Percentiles rank a stretch among this genome's conserved stretches.
phyloP scores from a whole-genome alignment of 2,113 vertebrate species.

The Pitta sordida region DNA sequence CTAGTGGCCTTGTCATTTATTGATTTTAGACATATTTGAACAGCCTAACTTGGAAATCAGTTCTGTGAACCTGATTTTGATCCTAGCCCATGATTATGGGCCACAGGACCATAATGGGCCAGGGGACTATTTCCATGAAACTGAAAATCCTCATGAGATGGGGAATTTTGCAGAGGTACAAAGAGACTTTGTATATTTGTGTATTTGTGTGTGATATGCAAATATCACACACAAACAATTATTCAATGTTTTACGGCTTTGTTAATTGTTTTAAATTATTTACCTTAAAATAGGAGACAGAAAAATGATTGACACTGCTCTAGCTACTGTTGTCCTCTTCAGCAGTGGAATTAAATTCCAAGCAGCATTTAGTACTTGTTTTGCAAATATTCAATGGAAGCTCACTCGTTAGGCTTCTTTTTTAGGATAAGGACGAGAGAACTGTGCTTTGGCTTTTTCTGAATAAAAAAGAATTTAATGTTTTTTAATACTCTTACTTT shows the following conservation, averaged over 20 bases:
- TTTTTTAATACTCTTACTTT: background rate
- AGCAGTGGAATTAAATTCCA: background rate
- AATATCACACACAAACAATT: no score
- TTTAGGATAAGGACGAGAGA: background rate
- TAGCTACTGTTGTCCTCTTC: background rate
- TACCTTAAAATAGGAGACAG: background rate
- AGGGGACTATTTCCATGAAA: background rate
- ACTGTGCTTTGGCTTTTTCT: background rate
- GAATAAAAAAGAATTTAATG: background rate
- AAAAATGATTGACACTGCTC: background rate
- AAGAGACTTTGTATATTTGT: background rate
- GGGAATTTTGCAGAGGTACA: accelerated
- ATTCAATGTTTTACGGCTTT: background rate
- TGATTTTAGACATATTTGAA: background rate
- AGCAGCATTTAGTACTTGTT: background rate
- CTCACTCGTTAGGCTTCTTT: background rate
- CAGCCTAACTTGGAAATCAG: background rate
- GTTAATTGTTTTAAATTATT: background rate
- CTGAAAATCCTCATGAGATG: background rate
- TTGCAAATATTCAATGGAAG: background rate
- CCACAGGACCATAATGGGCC: background rate
- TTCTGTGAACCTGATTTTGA: background rate
- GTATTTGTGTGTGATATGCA: background rate
- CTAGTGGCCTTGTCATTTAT: background rate
- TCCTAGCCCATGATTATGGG: background rate